Percentiles rank a stretch among this genome's conserved stretches.
Conservation (phyloP, 2,797 vertebrate species). For the Hydrophis major region DNA sequence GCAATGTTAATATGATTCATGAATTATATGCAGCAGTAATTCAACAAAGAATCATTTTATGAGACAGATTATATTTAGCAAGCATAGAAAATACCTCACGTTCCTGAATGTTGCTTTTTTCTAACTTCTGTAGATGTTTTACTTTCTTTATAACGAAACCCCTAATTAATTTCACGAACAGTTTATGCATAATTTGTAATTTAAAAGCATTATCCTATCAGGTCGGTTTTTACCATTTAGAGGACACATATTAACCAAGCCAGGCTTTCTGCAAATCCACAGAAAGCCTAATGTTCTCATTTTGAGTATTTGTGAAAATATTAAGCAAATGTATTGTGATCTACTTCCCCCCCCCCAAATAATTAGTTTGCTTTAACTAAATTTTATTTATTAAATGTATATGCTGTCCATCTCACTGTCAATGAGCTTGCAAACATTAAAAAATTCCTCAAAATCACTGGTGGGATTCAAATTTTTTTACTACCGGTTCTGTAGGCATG, state of each 20-base stretch:
- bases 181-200: slow-evolving; percentile 89
- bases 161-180: slow-evolving; percentile 94
- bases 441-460: background rate
- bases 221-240: slow-evolving; percentile 83
- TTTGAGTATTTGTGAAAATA: slow-evolving; percentile 65
- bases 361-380: background rate
- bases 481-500: too few relatives aligned
- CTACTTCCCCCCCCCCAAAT: slow-evolving; percentile 27
- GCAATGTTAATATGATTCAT: slow-evolving; percentile 93
- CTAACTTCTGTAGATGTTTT: slow-evolving; percentile 74
- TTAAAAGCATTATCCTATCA: slow-evolving; percentile 81
- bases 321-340: slow-evolving; percentile 65
- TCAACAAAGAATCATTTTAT: slow-evolving; percentile 86
- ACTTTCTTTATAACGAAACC: slow-evolving; percentile 88
- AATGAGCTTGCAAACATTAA: background rate
- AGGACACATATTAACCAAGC: slow-evolving; percentile 82
- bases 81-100: slow-evolving; percentile 88
- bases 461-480: too few relatives aligned
- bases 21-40: slow-evolving; percentile 83
- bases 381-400: background rate
- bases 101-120: slow-evolving; percentile 83
- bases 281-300: slow-evolving; percentile 73
- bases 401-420: background rate
- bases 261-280: slow-evolving; percentile 83
- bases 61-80: slow-evolving; percentile 92